Percentiles rank a stretch among this genome's conserved stretches.
Evolutionary conservation across 2,113 vertebrate genomes (phyloP).

Genomic region (Mus spicilegus): DNA sequence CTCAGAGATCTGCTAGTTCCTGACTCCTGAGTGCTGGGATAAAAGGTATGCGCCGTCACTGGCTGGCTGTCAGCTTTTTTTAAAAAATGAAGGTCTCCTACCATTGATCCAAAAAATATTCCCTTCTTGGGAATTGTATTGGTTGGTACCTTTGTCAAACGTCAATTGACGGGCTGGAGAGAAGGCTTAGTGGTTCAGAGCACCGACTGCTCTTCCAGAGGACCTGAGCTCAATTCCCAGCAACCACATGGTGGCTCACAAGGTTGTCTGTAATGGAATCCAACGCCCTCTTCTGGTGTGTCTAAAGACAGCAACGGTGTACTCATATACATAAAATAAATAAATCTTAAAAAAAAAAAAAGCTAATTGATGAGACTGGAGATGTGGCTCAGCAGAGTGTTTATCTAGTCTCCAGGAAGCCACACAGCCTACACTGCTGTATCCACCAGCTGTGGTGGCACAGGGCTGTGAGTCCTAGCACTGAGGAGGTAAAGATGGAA

Average conservation of each 20-base stretch:
- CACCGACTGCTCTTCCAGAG: too few relatives aligned
- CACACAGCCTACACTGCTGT: not conserved
- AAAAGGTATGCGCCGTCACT: too few relatives aligned
- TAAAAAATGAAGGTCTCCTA: not conserved
- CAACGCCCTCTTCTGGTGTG: too few relatives aligned
- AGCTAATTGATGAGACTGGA: not conserved
- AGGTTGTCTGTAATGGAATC: too few relatives aligned
- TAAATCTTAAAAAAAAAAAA: too few relatives aligned
- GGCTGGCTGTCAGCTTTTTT: not conserved
- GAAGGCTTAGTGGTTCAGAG: too few relatives aligned
- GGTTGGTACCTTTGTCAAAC: constrained; percentile 14
- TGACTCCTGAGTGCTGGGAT: too few relatives aligned
- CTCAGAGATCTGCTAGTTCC: not conserved
- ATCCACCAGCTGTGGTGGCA: not conserved
- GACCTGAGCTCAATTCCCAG: too few relatives aligned
- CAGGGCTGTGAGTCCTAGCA: not conserved
- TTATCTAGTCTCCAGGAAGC: not conserved
- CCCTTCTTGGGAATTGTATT: not conserved
- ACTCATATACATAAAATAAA: too few relatives aligned
- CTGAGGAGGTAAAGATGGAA: not conserved
- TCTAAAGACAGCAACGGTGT: too few relatives aligned
- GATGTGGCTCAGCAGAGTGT: not conserved
- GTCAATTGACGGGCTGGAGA: too few relatives aligned
- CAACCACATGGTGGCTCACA: too few relatives aligned
- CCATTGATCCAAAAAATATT: not conserved